Evolutionary conservation across 2,888 invertebrate genomes (phyloP), one percentile per base, ranked within the genome.

Genomic region (Zele albiditarsus): DNA sequence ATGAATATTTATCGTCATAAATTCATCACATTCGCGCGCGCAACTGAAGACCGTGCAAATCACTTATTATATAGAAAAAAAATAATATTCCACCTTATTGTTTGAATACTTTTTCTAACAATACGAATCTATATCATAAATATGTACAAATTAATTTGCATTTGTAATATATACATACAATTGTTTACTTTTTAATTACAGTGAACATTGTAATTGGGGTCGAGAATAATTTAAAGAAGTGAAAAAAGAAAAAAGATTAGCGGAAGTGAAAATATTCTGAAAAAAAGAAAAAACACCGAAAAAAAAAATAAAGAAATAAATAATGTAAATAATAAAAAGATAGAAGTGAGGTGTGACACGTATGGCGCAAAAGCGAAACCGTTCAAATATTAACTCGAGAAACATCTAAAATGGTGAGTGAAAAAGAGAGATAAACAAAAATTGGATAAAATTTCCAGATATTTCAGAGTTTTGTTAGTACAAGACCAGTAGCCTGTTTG

Each of bases 361-460:
- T 20, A 33, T 49, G 31, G 57, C 62, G 38, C 77, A 76, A 75
- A 79, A 78, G 77, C 80, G 82, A 82, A 84, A 77, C 83, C 86
- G 85, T 87, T 87, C 88, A 89, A 89, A 89, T 89, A 89, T 89
- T 89, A 89, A 87, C 89, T 84, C 70, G 82, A 85, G 85, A 86
- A 87, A 88, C 86, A 88, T 82, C 82, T 81, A 81, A 83, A 80
- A 82, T 38, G 38, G 8, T 38, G 46, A 46, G 46, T 3, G 46
- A 16, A 14, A 1, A 3, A 16, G 53, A 42, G 42, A 53, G n/a
- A 14, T 46, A 46, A 6, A 8, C 20, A 20, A 10, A n/a, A 53
- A 5, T 53, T 10, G 53, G 53, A 53, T 53, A 81, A 83, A 83
- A 83, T 83, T 79, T 74, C 67, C 71, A 72, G 69, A 67, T 71